A percentile compares a stretch with the other conserved stretches of the same genome.
These are phyloP conservation scores for Lysandra bellargus DNA, from an alignment of 2,888 invertebrate species.

Conservation along the genomic window DNA sequence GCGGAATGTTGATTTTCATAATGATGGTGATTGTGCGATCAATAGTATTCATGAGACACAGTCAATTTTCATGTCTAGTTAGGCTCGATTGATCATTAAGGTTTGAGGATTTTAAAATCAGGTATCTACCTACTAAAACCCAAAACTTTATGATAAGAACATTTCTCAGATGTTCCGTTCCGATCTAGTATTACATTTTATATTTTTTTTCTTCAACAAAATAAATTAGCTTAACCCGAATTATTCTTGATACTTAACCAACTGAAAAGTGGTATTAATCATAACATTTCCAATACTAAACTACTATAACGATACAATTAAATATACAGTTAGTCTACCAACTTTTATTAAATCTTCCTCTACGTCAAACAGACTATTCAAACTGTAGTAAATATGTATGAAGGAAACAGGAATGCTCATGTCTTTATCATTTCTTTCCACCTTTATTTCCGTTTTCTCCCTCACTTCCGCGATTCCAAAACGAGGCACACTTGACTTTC, in stretches of 20 bases:
- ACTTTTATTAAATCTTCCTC: not conserved
- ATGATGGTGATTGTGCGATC: not conserved
- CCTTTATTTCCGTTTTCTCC: conserved; percentile 12
- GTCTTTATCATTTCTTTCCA: conserved; percentile 21
- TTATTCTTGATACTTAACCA: not conserved
- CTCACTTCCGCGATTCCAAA: conserved; percentile 2
- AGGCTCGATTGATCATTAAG: not conserved
- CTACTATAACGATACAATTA: not conserved
- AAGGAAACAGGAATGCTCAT: conserved; percentile 21
- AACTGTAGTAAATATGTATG: conserved; percentile 3
- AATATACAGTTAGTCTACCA: not conserved
- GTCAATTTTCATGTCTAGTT: not conserved
- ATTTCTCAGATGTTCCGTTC: too few relatives aligned
- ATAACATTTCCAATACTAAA: not conserved
- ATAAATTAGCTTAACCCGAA: not conserved
- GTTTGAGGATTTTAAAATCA: too few relatives aligned
- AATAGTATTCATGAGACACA: not conserved
- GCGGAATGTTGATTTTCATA: not conserved
- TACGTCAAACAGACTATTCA: conserved; percentile 1
- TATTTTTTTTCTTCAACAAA: too few relatives aligned
- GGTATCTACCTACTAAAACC: too few relatives aligned
- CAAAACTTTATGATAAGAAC: too few relatives aligned
- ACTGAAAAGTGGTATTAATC: not conserved
- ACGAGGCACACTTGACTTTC: conserved; percentile 11
- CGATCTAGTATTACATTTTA: too few relatives aligned